Evolutionary conservation across 1,140 invertebrate genomes (phyloP), one percentile per base, ranked within the genome.

Genomic region (Pantala flavescens): DNA sequence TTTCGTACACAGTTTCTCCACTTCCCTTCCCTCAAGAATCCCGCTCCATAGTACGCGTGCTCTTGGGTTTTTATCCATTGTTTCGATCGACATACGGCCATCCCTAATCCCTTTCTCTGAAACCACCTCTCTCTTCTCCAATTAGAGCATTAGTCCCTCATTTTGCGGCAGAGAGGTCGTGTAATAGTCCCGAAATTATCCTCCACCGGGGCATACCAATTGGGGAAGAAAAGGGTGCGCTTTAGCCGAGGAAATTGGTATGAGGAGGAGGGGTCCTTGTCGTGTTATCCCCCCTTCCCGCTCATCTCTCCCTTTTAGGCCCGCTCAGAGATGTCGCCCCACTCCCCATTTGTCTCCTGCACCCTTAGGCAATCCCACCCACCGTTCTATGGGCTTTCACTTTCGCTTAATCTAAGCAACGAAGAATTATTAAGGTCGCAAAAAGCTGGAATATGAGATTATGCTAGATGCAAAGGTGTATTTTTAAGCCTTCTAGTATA

Each of bases 131-230:
- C 49, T 63, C 49, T 3, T 1, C 12, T 14, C 49, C 49, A 63
- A 63, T 63, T 63, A 19, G 14, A 21, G 49, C 14, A 63, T 63
- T 63, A 63, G 49, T 21, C 49, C n/a, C 49, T 63, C 49, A 63
- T 63, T 63, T 63, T 21, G 49, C n/a, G 16, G 49, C 3, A 21
- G 49, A 21, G 49, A 63, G 49, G 49, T 19, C 49, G 49, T 19
- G 49, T 63, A 63, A 63, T 63, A 21, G 49, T 63, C 49, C 49
- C 49, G 16, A 63, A 63, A 63, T 63, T 63, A 63, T 63, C 49
- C 49, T 21, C 49, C n/a, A 5, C 49, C 16, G n/a, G 12, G 49
- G 49, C 49, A 19, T 63, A 63, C n/a, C 49, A 63, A 63, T 63
- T 63, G 49, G 49, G 49, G 49, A 16, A 21, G 49, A 19, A 19